Conservation (phyloP, 2,113 vertebrate species). For the Odocoileus virginianus region DNA sequence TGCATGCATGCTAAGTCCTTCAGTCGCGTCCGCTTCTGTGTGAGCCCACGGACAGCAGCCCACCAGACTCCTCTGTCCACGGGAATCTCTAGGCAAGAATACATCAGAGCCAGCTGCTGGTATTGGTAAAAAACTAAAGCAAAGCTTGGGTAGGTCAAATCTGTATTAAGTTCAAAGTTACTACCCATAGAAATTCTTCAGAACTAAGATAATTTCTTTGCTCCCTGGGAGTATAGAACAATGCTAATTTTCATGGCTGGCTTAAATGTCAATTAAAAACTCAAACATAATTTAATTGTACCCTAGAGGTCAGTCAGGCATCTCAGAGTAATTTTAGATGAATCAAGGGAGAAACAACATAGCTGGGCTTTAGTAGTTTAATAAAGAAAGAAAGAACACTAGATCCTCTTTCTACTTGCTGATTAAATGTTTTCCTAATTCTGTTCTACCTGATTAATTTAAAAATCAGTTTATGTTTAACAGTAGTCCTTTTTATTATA, state of each 20-base stretch:
- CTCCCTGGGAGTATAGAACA: neutral
- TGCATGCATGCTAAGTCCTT: too few relatives aligned
- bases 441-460: neutral
- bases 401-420: neutral
- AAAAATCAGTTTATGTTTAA: neutral
- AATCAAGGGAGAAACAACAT: neutral
- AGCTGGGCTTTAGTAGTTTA: neutral
- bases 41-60: too few relatives aligned
- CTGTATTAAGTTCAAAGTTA: neutral
- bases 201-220: neutral
- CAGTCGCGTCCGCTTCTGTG: too few relatives aligned
- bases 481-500: neutral
- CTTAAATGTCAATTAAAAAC: conserved; percentile 31
- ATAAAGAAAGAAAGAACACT: neutral
- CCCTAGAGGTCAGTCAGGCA: neutral
- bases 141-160: neutral
- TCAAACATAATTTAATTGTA: conserved; percentile 3
- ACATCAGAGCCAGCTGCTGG: neutral
- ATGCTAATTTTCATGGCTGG: neutral
- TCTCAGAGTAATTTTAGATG: neutral
- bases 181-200: neutral
- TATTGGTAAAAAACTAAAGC: neutral
- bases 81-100: too few relatives aligned
- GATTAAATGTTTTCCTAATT: neutral
- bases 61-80: too few relatives aligned